Evolutionary conservation across 2,888 invertebrate species (phyloP).

Genomic region (Synanthedon andrenaeformis): DNA sequence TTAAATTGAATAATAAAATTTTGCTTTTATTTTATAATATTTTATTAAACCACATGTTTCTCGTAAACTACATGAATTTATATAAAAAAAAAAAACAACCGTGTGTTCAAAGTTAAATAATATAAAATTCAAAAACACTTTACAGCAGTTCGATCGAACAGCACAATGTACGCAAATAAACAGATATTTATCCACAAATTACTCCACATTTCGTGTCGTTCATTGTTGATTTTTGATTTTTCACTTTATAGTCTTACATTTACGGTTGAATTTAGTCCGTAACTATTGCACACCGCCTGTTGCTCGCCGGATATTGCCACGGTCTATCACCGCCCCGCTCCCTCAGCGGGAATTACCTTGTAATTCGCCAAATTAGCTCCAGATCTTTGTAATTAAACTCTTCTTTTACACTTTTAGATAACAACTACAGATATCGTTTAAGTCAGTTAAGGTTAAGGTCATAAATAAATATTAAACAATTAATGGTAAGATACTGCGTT

Average conservation of each 20-base stretch:
- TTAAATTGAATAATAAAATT: too few species aligned
- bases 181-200: constrained; percentile 10
- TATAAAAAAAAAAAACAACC: too few species aligned
- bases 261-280: constrained; percentile 7
- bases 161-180: constrained; percentile 1
- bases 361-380: constrained; percentile 61
- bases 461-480: too few species aligned
- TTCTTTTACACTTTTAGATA: constrained; percentile 18
- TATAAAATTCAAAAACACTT: constrained; percentile 8
- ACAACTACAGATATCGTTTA: too few species aligned
- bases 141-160: not conserved
- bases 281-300: constrained; percentile 31
- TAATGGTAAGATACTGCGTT: too few species aligned
- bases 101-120: not conserved
- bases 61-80: too few species aligned
- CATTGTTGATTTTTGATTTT: not conserved
- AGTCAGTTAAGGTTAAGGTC: too few species aligned
- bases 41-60: too few species aligned
- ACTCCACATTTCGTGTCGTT: constrained; percentile 2
- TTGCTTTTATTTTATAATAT: too few species aligned
- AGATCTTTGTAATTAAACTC: constrained; percentile 54
- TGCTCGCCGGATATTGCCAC: constrained; percentile 58
- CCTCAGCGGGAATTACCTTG: constrained; percentile 54
- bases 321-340: constrained; percentile 40
- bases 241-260: not conserved